Evolutionary conservation across 2,888 invertebrate genomes (phyloP).

Genomic region (Cylindroiulus punctatus): DNA sequence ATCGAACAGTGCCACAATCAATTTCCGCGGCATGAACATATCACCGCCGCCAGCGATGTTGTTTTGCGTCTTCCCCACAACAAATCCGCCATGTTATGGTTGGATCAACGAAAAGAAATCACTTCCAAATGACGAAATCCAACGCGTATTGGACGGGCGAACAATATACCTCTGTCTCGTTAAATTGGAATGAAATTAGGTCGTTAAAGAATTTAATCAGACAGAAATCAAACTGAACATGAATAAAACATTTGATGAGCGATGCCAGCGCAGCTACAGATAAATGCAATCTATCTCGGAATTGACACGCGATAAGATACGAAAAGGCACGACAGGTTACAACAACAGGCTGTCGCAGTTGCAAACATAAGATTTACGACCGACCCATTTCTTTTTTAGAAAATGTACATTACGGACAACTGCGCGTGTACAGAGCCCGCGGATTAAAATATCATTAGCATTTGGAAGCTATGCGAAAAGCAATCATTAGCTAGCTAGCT

Average conservation of each 20-base stretch:
- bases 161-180: background rate
- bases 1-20: slow-evolving; percentile 38
- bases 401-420: too few species aligned
- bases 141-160: background rate
- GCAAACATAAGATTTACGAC: background rate
- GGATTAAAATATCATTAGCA: too few species aligned
- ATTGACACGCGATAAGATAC: background rate
- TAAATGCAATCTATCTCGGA: background rate
- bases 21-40: background rate
- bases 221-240: slow-evolving; percentile 23
- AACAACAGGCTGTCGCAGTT: slow-evolving; percentile 14
- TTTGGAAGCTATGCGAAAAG: too few species aligned
- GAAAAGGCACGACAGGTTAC: slow-evolving; percentile 1
- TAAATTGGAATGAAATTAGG: slow-evolving; percentile 42
- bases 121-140: background rate
- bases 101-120: slow-evolving; percentile 13
- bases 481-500: too few species aligned
- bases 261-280: background rate
- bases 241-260: slow-evolving; percentile 22
- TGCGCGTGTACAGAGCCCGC: too few species aligned
- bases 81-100: background rate
- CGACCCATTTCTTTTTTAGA: too few species aligned
- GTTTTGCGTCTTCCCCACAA: background rate
- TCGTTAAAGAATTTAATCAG: slow-evolving; percentile 29
- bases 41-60: background rate